Evolutionary conservation across 2,888 invertebrate genomes (phyloP).

Genomic region (Glyphotaelius pellucidus): DNA sequence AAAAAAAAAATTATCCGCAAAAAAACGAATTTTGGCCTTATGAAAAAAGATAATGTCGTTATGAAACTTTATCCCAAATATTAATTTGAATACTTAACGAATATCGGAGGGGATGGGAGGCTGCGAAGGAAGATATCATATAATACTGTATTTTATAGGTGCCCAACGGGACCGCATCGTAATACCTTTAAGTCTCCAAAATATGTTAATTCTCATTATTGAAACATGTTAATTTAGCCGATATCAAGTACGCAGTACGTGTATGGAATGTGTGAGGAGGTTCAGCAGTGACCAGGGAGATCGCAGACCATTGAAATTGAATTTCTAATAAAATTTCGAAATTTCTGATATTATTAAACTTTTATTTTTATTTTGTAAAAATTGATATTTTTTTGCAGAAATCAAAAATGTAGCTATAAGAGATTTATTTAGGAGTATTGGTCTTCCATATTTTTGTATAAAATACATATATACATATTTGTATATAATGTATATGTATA

Average conservation of each 20-base stretch:
- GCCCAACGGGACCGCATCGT: background rate
- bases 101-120: background rate
- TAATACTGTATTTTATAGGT: background rate
- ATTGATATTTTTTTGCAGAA: no score
- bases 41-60: background rate
- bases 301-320: background rate
- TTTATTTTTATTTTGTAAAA: no score
- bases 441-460: no score
- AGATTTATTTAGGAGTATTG: no score
- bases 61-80: background rate
- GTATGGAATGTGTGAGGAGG: background rate
- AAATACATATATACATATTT: no score
- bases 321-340: no score
- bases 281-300: background rate
- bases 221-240: constrained; percentile 29
- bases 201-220: constrained; percentile 31
- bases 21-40: background rate
- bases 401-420: no score
- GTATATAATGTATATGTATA: no score
- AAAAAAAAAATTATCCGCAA: background rate
- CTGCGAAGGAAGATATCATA: background rate
- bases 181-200: background rate
- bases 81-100: constrained; percentile 2
- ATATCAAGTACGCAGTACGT: constrained; percentile 6
- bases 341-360: no score